phyloP scores from a whole-genome alignment of 2,888 invertebrate genomes.

The Monochamus alternatus region DNA sequence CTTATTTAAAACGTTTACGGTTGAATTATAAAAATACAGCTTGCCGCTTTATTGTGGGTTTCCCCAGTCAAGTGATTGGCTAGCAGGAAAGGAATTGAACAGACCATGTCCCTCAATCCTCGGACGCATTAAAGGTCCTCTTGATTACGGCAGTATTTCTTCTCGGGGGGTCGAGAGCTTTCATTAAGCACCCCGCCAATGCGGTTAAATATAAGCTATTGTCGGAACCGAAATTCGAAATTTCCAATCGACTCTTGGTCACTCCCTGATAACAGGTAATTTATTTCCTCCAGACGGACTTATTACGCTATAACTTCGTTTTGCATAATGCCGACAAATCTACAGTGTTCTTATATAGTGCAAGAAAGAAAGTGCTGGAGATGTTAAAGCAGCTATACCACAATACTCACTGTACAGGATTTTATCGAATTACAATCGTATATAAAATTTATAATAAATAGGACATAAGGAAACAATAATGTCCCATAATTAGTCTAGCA shows the following conservation, averaged over 20 bases:
- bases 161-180: slow-evolving; percentile 66
- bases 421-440: no score
- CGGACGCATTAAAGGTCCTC: slow-evolving; percentile 68
- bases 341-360: no score
- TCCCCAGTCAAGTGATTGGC: slow-evolving; percentile 62
- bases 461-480: no score
- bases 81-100: slow-evolving; percentile 67
- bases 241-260: slow-evolving; percentile 66
- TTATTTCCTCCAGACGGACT: slow-evolving; percentile 56
- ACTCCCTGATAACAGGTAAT: slow-evolving; percentile 66
- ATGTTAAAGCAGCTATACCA: no score
- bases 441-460: no score
- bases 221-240: slow-evolving; percentile 63
- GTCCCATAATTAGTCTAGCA: no score
- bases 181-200: slow-evolving; percentile 67
- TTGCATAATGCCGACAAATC: no score
- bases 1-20: neutral
- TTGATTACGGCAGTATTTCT: slow-evolving; percentile 70
- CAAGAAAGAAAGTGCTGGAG: no score
- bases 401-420: no score
- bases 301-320: neutral
- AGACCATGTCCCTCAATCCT: slow-evolving; percentile 67
- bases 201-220: slow-evolving; percentile 68
- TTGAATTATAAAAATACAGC: slow-evolving; percentile 29
- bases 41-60: slow-evolving; percentile 34